phyloP scores from a whole-genome alignment of 2,888 invertebrate genomes.

The Xestobium rufovillosum region DNA sequence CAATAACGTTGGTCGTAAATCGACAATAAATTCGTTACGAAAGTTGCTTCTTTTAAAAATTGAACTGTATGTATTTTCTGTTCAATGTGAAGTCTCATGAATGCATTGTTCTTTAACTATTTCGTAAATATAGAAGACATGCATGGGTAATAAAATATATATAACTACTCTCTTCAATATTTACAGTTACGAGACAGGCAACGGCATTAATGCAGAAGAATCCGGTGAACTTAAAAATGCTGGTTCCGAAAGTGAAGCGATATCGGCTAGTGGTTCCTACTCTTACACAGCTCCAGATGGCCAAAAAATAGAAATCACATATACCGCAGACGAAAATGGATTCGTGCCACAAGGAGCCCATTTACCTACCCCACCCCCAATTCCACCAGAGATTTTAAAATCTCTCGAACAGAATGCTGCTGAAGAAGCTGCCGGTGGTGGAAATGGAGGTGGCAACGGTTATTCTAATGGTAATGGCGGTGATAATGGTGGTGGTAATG shows the following conservation, averaged over 20 bases:
- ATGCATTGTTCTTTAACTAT: no score
- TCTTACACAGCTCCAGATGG: slow-evolving; percentile 62
- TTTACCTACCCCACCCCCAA: slow-evolving; percentile 57
- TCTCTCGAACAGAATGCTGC: slow-evolving; percentile 49
- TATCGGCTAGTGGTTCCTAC: slow-evolving; percentile 51
- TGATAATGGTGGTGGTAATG: slow-evolving; percentile 28
- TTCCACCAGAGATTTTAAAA: slow-evolving; percentile 56
- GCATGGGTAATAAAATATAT: no score
- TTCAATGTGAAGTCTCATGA: no score
- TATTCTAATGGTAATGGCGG: slow-evolving; percentile 22
- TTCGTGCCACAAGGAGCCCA: slow-evolving; percentile 54
- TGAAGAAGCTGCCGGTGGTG: slow-evolving; percentile 37
- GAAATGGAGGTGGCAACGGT: slow-evolving; percentile 25
- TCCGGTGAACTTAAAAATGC: slow-evolving; percentile 54
- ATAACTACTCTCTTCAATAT: no score
- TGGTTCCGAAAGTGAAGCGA: slow-evolving; percentile 50
- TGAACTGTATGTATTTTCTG: no score
- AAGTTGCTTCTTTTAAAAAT: no score
- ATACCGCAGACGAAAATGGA: slow-evolving; percentile 60
- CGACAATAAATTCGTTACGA: no score
- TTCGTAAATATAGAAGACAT: no score
- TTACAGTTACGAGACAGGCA: slow-evolving; percentile 54
- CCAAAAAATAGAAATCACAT: slow-evolving; percentile 51
- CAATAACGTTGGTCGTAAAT: no score
- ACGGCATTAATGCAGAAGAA: slow-evolving; percentile 57